Conservation (phyloP, 2,113 vertebrate genomes). For the Amphiprion percula region DNA sequence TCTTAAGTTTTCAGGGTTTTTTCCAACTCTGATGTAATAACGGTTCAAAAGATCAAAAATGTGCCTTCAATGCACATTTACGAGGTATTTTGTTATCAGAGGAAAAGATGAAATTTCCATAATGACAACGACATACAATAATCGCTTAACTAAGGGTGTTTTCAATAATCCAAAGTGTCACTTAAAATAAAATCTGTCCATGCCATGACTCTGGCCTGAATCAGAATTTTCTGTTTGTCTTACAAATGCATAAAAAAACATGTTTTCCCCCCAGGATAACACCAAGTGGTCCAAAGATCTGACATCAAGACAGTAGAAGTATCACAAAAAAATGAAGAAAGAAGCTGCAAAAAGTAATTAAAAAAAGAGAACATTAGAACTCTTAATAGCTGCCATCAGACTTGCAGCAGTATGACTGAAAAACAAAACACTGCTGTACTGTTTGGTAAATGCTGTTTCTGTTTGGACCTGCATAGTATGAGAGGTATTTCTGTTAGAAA, state of each 20-base stretch:
- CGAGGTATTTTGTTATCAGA: background rate
- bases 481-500: conserved; percentile 36
- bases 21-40: too few species aligned
- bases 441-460: background rate
- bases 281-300: background rate
- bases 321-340: background rate
- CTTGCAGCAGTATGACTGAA: background rate
- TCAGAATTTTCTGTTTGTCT: background rate
- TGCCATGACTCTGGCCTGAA: background rate
- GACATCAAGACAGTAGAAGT: conserved; percentile 5
- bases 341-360: background rate
- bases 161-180: background rate
- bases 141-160: background rate
- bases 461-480: background rate
- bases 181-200: conserved; percentile 20
- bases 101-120: background rate
- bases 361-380: background rate
- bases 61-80: background rate
- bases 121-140: background rate
- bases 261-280: too few species aligned
- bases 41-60: too few species aligned
- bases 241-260: conserved; percentile 1
- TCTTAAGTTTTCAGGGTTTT: too few species aligned
- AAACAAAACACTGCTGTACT: conserved; percentile 5
- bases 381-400: conserved; percentile 53